These are phyloP conservation scores for Centropyge bicolor DNA, from an alignment of 2,797 vertebrate genomes.

Conservation along the genomic window DNA sequence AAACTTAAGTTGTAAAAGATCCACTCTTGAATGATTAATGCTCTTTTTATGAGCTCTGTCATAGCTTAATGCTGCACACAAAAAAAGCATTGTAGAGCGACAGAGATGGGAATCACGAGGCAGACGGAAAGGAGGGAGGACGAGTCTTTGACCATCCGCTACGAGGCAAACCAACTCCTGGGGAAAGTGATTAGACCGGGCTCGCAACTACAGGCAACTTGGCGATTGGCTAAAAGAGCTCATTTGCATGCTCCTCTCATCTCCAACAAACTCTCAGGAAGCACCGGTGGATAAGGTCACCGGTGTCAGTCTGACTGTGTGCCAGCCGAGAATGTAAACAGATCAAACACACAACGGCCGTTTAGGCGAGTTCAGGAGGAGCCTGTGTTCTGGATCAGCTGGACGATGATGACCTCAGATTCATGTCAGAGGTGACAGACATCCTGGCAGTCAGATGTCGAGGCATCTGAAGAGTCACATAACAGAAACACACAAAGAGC, in stretches of 20 bases:
- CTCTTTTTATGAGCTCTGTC: slow-evolving; percentile 24
- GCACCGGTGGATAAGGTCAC: slow-evolving; percentile 78
- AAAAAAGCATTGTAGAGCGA: slow-evolving; percentile 27
- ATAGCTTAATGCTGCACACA: slow-evolving; percentile 34
- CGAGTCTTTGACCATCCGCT: slow-evolving; percentile 42
- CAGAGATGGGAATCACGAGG: slow-evolving; percentile 35
- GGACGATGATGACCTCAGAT: slow-evolving; percentile 47
- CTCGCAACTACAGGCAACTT: slow-evolving; percentile 59
- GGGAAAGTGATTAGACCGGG: slow-evolving; percentile 62
- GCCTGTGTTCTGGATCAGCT: slow-evolving; percentile 47
- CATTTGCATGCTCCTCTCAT: slow-evolving; percentile 78
- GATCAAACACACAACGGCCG: slow-evolving; percentile 66
- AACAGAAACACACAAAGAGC: background rate
- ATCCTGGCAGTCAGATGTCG: slow-evolving; percentile 10
- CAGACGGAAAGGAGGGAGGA: background rate
- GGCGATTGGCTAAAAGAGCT: slow-evolving; percentile 69
- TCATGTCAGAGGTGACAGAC: slow-evolving; percentile 41
- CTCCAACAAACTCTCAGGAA: slow-evolving; percentile 65
- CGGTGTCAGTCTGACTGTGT: slow-evolving; percentile 70
- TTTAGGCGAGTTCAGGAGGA: slow-evolving; percentile 36
- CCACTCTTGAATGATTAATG: slow-evolving; percentile 43
- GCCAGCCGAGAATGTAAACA: slow-evolving; percentile 67
- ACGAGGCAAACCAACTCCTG: slow-evolving; percentile 55
- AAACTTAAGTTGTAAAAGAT: slow-evolving; percentile 33
- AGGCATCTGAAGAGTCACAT: background rate